Conservation (phyloP, 2,113 vertebrate species). For the Campylomormyrus tamandua region DNA sequence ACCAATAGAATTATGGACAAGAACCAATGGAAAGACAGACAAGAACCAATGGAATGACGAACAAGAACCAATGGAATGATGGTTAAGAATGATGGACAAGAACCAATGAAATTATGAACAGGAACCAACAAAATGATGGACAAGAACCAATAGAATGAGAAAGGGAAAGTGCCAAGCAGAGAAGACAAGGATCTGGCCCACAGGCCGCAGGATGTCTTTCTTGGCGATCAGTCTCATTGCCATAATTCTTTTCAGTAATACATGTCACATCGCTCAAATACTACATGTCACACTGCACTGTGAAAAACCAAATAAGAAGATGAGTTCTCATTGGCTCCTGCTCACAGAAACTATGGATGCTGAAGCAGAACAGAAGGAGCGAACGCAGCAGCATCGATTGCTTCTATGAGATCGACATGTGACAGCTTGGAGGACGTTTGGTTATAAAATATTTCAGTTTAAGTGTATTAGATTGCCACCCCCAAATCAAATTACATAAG, state of each 20-base stretch:
- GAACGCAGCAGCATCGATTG: neutral
- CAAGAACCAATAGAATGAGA: neutral
- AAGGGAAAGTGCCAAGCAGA: neutral
- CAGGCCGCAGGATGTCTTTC: neutral
- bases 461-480: slow-evolving; percentile 35
- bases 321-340: neutral
- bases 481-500: slow-evolving; percentile 44
- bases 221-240: neutral
- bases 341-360: neutral
- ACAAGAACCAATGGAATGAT: neutral
- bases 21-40: neutral
- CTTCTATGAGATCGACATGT: neutral
- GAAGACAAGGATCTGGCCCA: neutral
- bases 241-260: neutral
- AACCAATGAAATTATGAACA: neutral
- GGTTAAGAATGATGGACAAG: neutral
- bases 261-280: neutral
- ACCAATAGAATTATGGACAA: neutral
- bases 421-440: neutral
- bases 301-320: neutral
- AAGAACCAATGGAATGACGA: neutral
- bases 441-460: slow-evolving; percentile 36
- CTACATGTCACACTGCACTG: neutral
- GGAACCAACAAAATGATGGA: neutral
- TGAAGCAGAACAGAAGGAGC: neutral